Evolutionary conservation across 2,888 invertebrate species (phyloP).

Genomic region (Selenia dentaria): DNA sequence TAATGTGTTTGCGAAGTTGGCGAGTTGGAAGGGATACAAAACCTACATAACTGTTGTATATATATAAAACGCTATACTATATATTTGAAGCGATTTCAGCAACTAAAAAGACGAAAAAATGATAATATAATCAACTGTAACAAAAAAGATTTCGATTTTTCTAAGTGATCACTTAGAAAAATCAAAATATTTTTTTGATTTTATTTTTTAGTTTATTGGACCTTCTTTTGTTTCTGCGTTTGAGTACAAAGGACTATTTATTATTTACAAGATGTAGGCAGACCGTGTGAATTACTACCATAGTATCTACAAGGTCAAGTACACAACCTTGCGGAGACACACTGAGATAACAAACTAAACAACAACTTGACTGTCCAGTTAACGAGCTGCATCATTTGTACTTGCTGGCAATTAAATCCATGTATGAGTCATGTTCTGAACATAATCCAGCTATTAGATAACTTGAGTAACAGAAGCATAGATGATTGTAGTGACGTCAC

Average conservation of each 20-base stretch:
- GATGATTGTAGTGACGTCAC: slow-evolving; percentile 64
- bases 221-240: no score
- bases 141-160: no score
- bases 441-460: slow-evolving; percentile 54
- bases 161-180: no score
- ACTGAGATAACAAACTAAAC: slow-evolving; percentile 13
- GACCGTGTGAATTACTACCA: slow-evolving; percentile 7
- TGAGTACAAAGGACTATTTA: not conserved
- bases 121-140: no score
- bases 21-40: no score
- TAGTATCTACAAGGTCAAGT: slow-evolving; percentile 20
- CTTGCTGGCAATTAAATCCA: slow-evolving; percentile 25
- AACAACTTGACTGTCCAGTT: slow-evolving; percentile 16
- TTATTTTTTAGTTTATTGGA: no score
- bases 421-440: slow-evolving; percentile 41
- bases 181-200: no score
- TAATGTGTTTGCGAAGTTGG: no score
- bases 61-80: no score
- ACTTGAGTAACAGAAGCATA: slow-evolving; percentile 39
- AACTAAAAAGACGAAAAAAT: no score
- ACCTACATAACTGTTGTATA: no score
- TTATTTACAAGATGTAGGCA: slow-evolving; percentile 8
- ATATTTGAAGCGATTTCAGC: no score
- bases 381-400: slow-evolving; percentile 28
- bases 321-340: slow-evolving; percentile 22